Conservation (phyloP, 2,113 vertebrate genomes). For the Dipodomys ordii region DNA sequence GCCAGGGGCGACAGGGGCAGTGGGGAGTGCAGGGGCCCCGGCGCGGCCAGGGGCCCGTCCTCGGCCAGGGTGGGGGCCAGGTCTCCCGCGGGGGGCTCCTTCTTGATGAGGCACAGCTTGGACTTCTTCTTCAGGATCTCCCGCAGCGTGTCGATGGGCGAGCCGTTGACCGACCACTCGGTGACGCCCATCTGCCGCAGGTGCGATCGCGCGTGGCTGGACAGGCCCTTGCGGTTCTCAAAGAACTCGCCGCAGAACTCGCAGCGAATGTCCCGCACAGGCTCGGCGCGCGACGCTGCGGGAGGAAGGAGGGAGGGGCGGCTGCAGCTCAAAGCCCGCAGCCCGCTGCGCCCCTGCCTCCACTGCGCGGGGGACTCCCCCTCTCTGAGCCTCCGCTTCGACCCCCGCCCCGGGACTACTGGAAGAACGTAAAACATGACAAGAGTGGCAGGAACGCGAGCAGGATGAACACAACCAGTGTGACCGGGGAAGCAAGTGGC, state of each 20-base stretch:
- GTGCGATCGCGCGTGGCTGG: conserved; percentile 98
- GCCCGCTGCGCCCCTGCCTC: conserved; percentile 8
- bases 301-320: not conserved
- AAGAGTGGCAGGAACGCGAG: not conserved
- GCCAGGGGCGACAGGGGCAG: conserved; percentile 83
- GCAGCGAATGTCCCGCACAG: conserved; percentile 92
- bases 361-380: not conserved
- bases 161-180: conserved; percentile 96
- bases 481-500: not conserved
- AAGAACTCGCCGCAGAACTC: conserved; percentile 98
- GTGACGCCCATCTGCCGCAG: conserved; percentile 98
- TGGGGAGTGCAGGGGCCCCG: conserved; percentile 82
- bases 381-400: conserved; percentile 26
- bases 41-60: conserved; percentile 80
- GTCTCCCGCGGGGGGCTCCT: conserved; percentile 89
- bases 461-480: not conserved
- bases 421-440: not conserved
- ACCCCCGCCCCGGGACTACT: not conserved
- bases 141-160: conserved; percentile 95
- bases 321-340: conserved; percentile 43
- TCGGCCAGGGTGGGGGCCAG: conserved; percentile 83
- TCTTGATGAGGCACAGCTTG: conserved; percentile 86
- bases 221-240: conserved; percentile 96
- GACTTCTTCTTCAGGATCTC: conserved; percentile 94
- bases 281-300: conserved; percentile 86